Evolutionary conservation across 2,113 vertebrate species (phyloP).

Genomic region (Carassius gibelio): DNA sequence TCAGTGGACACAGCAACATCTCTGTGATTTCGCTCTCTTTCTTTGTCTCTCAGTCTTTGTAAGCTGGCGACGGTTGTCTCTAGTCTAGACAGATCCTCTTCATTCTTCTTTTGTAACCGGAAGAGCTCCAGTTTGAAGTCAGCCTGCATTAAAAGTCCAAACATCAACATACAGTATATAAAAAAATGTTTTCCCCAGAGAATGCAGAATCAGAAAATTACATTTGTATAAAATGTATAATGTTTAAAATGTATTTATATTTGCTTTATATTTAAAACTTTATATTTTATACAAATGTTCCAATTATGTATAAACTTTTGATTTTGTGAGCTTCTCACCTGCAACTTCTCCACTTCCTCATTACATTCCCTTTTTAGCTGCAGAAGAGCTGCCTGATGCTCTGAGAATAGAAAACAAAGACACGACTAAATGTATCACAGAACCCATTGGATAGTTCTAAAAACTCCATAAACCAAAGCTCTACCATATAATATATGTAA

Average conservation of each 20-base stretch:
- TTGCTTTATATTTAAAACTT: too few species aligned
- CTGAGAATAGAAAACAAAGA: conserved; percentile 71
- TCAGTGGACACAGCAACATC: conserved; percentile 84
- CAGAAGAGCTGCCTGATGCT: conserved; percentile 92
- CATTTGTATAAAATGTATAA: neutral
- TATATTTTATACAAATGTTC: too few species aligned
- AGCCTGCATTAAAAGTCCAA: conserved; percentile 70
- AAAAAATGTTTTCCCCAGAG: neutral
- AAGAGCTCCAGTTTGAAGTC: conserved; percentile 83
- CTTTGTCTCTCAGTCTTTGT: conserved; percentile 65
- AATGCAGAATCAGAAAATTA: neutral
- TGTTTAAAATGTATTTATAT: neutral
- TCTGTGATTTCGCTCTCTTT: conserved; percentile 73
- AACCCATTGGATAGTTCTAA: neutral
- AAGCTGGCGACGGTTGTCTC: conserved; percentile 77
- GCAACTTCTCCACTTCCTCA: conserved; percentile 87
- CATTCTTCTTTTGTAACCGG: conserved; percentile 81
- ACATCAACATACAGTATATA: neutral
- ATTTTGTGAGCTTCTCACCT: conserved; percentile 74
- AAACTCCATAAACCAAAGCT: neutral
- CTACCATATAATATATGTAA: neutral
- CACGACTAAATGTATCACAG: neutral
- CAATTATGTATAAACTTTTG: too few species aligned
- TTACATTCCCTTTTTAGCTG: conserved; percentile 94
- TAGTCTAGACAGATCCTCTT: conserved; percentile 75